phyloP scores from a whole-genome alignment of 2,797 vertebrate genomes.

The Anabas testudineus region DNA sequence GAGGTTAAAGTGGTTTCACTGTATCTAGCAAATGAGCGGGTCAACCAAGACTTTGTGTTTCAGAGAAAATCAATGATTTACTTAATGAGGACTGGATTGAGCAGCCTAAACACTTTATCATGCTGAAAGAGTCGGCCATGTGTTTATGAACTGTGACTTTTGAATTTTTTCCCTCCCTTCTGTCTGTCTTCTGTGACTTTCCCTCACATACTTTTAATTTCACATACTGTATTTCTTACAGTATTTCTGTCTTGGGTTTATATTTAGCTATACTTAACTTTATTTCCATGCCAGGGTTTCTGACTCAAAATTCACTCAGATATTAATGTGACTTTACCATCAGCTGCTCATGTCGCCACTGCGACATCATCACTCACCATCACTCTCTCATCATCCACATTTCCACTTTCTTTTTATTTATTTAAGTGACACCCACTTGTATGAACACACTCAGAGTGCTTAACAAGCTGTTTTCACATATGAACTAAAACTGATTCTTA shows the following conservation, averaged over 20 bases:
- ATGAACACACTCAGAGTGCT: background rate
- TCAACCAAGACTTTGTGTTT: slow-evolving; percentile 49
- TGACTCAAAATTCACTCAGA: slow-evolving; percentile 32
- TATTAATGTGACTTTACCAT: slow-evolving; percentile 49
- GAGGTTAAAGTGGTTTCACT: slow-evolving; percentile 28
- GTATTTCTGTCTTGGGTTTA: slow-evolving; percentile 8
- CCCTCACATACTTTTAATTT: slow-evolving; percentile 27
- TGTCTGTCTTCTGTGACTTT: slow-evolving; percentile 13
- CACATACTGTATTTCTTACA: slow-evolving; percentile 1
- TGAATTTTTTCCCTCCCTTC: background rate
- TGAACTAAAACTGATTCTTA: too few relatives aligned
- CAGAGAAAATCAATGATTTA: slow-evolving; percentile 55
- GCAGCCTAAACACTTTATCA: slow-evolving; percentile 30
- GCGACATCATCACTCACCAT: slow-evolving; percentile 34
- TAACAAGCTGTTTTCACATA: too few relatives aligned
- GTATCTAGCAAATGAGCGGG: slow-evolving; percentile 46
- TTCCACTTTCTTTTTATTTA: slow-evolving; percentile 5
- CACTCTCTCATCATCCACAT: slow-evolving; percentile 18
- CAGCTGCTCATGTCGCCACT: slow-evolving; percentile 13
- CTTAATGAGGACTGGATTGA: slow-evolving; percentile 43
- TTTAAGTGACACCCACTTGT: slow-evolving; percentile 28
- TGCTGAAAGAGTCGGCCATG: slow-evolving; percentile 21
- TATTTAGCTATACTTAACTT: slow-evolving; percentile 24
- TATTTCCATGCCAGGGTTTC: slow-evolving; percentile 2
- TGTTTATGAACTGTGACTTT: slow-evolving; percentile 24